Conservation (phyloP, 2,797 vertebrate genomes). For the Poliocrania exsul region DNA sequence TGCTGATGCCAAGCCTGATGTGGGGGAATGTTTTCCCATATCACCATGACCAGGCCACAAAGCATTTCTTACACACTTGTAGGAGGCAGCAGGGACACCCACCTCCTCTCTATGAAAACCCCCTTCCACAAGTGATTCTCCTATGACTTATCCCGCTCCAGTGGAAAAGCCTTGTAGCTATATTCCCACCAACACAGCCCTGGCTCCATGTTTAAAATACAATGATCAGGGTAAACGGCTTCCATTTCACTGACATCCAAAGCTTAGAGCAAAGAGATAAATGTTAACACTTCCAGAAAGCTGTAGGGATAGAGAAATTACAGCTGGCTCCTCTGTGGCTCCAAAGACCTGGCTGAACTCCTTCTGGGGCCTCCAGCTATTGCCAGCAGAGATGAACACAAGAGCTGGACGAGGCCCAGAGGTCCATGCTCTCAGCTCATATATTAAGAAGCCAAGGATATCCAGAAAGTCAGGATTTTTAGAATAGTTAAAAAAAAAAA, state of each 20-base stretch:
- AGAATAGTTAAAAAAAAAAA: not conserved
- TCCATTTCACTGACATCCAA: not conserved
- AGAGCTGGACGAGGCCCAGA: not conserved
- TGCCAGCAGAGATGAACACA: not conserved
- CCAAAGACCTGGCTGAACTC: not conserved
- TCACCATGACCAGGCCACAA: accelerated
- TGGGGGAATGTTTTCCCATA: not conserved
- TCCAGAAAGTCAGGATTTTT: not conserved
- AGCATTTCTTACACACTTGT: not conserved
- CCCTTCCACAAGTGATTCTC: not conserved
- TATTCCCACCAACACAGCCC: not conserved
- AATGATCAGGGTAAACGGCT: not conserved
- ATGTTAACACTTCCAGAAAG: conserved; percentile 11
- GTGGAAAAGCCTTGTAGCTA: not conserved
- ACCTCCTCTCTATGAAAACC: accelerated
- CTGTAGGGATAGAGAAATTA: not conserved
- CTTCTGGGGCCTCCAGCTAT: not conserved
- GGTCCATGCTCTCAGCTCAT: not conserved
- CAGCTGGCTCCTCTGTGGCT: not conserved
- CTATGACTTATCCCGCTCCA: not conserved
- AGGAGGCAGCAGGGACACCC: not conserved
- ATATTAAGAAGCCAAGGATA: not conserved
- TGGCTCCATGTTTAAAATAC: not conserved
- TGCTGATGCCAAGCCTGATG: accelerated
- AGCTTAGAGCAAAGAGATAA: conserved; percentile 21